Base-by-base conservation (phyloP, 2,113 vertebrate species). In the Monopterus albus region DNA sequence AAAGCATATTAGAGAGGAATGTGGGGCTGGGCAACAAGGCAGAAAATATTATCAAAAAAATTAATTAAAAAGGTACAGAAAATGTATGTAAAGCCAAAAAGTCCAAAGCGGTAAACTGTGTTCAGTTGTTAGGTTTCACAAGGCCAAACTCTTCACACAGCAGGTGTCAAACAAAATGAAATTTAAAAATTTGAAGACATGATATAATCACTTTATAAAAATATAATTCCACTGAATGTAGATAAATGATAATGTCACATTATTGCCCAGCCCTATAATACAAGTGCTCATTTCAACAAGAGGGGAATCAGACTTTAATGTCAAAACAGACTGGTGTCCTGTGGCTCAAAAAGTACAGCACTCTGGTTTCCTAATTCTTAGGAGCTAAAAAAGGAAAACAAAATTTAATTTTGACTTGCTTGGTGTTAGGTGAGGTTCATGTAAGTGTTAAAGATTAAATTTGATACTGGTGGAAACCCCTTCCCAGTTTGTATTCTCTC, bases 311-410 rank as follows among this genome's bases (percentile, higher is more conserved):
- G 23, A 55, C 2, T 8, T 18, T 29, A 6, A 57, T 59, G 7
- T 59, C 45, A 81, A 69, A 87, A 52, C 81, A 81, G 84, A 74
- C 79, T 45, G 52, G 64, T 61, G 64, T 85, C 52, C 57, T 55
- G 11, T 55, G 49, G 14, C n/a, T 45, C 2, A 11, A 39, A 45
- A 42, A 52, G n/a, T n/a, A n/a, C n/a, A n/a, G n/a, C n/a, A n/a
- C n/a, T n/a, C n/a, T n/a, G n/a, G n/a, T n/a, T n/a, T n/a, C n/a
- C n/a, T n/a, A n/a, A n/a, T n/a, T n/a, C n/a, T n/a, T n/a, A n/a
- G n/a, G n/a, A n/a, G n/a, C n/a, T n/a, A n/a, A n/a, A n/a, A n/a
- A n/a, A n/a, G n/a, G n/a, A n/a, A n/a, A n/a, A n/a, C n/a, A n/a
- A n/a, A n/a, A n/a, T n/a, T n/a, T n/a, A n/a, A n/a, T n/a, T n/a